These are phyloP conservation scores for Dascyllus trimaculatus DNA, from an alignment of 2,113 vertebrate genomes.

Conservation along the genomic window DNA sequence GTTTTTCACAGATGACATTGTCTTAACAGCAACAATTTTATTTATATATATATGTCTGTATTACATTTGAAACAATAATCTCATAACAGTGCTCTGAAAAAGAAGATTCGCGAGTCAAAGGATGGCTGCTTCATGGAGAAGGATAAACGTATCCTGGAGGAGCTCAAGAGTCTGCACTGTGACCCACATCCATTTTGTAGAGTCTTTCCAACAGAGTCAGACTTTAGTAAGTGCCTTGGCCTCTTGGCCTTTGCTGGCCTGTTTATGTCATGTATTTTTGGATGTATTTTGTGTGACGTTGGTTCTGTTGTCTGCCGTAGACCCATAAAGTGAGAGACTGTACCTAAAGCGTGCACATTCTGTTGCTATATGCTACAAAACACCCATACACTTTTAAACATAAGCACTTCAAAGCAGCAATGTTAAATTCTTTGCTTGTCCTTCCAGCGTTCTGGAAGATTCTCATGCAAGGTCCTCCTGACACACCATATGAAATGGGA, in stretches of 20 bases:
- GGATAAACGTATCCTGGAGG: conserved; percentile 74
- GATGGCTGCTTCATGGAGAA: conserved; percentile 45
- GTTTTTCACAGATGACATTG: too few species aligned
- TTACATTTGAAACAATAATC: not conserved
- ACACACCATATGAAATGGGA: conserved; percentile 76
- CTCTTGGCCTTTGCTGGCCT: accelerated
- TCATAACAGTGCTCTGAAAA: conserved; percentile 69
- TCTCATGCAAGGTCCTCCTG: conserved; percentile 78
- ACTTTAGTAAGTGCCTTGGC: conserved; percentile 65
- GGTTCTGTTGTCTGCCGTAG: not conserved
- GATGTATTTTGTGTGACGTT: not conserved
- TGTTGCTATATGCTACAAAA: too few species aligned
- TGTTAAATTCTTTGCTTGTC: not conserved
- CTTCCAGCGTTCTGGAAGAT: conserved; percentile 78
- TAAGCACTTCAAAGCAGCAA: not conserved
- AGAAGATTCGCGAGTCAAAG: conserved; percentile 61
- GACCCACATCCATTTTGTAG: conserved; percentile 76
- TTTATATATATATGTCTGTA: not conserved
- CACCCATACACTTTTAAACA: too few species aligned
- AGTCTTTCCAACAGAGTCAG: conserved; percentile 73
- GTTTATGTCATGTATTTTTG: not conserved
- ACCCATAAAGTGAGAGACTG: not conserved
- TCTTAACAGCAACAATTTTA: too few species aligned
- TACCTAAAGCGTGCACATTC: too few species aligned
- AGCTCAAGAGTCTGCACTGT: conserved; percentile 78